These are phyloP conservation scores for Harpalus rufipes DNA, from an alignment of 2,888 invertebrate species.

Conservation along the genomic window DNA sequence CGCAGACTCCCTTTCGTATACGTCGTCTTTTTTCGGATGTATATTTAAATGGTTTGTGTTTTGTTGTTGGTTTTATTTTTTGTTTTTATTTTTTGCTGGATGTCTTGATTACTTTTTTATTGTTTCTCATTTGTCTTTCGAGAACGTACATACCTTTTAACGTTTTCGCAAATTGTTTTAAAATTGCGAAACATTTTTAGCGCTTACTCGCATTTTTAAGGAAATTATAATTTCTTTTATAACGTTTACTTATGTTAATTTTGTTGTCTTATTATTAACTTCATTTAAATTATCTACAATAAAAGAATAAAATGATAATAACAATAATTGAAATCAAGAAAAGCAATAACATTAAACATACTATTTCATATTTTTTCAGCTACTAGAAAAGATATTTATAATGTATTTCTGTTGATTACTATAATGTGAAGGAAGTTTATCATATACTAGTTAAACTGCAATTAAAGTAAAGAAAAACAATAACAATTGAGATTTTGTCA, in stretches of 20 bases:
- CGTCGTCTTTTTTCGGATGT: constrained; percentile 43
- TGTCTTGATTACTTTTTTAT: constrained; percentile 59
- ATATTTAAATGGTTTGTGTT: constrained; percentile 57
- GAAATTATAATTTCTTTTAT: not conserved
- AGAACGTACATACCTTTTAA: constrained; percentile 27
- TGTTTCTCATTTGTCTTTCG: constrained; percentile 51
- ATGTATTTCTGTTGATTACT: too few species aligned
- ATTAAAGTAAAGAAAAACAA: too few species aligned
- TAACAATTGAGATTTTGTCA: too few species aligned
- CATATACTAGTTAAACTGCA: too few species aligned
- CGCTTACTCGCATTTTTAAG: not conserved
- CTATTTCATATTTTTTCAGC: too few species aligned
- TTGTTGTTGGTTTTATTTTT: constrained; percentile 49
- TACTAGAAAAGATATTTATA: too few species aligned
- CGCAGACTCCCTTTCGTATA: constrained; percentile 45
- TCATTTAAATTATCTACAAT: not conserved
- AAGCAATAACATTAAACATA: too few species aligned
- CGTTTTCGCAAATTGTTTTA: constrained; percentile 9
- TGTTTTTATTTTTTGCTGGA: constrained; percentile 48
- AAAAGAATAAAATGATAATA: too few species aligned
- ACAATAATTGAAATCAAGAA: too few species aligned
- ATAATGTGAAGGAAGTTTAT: too few species aligned
- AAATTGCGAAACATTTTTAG: not conserved
- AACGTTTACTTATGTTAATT: not conserved
- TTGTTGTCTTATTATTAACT: not conserved